phyloP scores from a whole-genome alignment of 2,888 invertebrate species.

The Synanthedon vespiformis region DNA sequence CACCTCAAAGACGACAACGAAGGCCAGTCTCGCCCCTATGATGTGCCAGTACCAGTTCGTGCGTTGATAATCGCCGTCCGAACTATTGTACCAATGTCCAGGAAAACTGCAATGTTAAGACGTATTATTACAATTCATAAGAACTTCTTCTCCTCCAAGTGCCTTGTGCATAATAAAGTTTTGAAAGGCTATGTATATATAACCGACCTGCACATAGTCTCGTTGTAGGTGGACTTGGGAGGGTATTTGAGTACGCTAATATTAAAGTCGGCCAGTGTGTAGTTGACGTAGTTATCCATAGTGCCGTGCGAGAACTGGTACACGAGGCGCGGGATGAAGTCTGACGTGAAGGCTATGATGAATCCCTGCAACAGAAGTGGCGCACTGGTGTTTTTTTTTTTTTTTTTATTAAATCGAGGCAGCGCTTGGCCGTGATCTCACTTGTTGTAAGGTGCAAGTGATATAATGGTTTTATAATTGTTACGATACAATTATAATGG shows the following conservation, averaged over 20 bases:
- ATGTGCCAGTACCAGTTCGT: slow-evolving; percentile 90
- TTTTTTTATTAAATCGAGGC: too few relatives aligned
- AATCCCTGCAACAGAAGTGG: slow-evolving; percentile 76
- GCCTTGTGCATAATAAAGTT: not conserved
- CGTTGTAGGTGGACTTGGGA: slow-evolving; percentile 50
- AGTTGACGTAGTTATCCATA: slow-evolving; percentile 83
- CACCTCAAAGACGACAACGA: slow-evolving; percentile 95
- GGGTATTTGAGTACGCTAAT: slow-evolving; percentile 71
- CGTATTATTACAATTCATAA: too few relatives aligned
- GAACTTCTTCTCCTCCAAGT: too few relatives aligned
- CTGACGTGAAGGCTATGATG: slow-evolving; percentile 97
- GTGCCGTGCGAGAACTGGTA: slow-evolving; percentile 77
- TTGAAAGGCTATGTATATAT: not conserved
- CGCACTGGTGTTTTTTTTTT: too few relatives aligned
- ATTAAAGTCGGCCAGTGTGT: slow-evolving; percentile 80
- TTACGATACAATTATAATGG: too few relatives aligned
- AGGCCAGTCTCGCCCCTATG: slow-evolving; percentile 88
- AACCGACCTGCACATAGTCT: slow-evolving; percentile 73
- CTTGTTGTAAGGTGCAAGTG: too few relatives aligned
- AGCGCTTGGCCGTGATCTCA: too few relatives aligned
- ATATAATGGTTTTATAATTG: too few relatives aligned
- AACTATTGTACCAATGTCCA: slow-evolving; percentile 78
- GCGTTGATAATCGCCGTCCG: slow-evolving; percentile 70
- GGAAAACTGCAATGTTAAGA: slow-evolving; percentile 73
- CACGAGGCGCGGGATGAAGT: slow-evolving; percentile 92